phyloP scores from a whole-genome alignment of 2,797 vertebrate genomes.

The Jordanella pulchra region DNA sequence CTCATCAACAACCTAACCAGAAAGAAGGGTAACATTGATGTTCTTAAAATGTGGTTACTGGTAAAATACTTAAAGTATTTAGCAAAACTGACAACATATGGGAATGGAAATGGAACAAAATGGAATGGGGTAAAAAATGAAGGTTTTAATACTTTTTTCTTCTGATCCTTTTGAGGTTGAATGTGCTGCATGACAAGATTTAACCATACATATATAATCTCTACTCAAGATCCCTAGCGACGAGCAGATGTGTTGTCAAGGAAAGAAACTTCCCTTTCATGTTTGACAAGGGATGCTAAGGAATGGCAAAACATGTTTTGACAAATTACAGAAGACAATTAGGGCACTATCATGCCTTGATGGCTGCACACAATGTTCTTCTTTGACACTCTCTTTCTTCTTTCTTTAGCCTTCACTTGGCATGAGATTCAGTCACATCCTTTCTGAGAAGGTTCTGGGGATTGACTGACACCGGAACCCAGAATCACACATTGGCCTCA shows the following conservation, averaged over 20 bases:
- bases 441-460: conserved; percentile 55
- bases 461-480: conserved; percentile 57
- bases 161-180: background rate
- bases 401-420: conserved; percentile 37
- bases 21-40: background rate
- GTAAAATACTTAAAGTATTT: background rate
- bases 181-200: background rate
- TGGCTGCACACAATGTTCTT: conserved; percentile 52
- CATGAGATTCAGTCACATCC: conserved; percentile 54
- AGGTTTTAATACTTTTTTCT: background rate
- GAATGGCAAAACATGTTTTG: conserved; percentile 58
- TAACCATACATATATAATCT: background rate
- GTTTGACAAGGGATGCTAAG: conserved; percentile 44
- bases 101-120: no score
- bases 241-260: conserved; percentile 26
- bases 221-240: conserved; percentile 8
- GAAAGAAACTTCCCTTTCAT: conserved; percentile 43
- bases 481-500: conserved; percentile 39
- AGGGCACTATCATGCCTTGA: conserved; percentile 46
- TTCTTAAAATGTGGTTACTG: background rate
- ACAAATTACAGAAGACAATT: conserved; percentile 64
- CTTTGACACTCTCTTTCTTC: conserved; percentile 46
- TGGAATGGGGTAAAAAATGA: no score
- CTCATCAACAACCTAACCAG: background rate
- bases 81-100: background rate